Base-by-base conservation (phyloP, 2,888 invertebrate species). In the Allophyes oxyacanthae region DNA sequence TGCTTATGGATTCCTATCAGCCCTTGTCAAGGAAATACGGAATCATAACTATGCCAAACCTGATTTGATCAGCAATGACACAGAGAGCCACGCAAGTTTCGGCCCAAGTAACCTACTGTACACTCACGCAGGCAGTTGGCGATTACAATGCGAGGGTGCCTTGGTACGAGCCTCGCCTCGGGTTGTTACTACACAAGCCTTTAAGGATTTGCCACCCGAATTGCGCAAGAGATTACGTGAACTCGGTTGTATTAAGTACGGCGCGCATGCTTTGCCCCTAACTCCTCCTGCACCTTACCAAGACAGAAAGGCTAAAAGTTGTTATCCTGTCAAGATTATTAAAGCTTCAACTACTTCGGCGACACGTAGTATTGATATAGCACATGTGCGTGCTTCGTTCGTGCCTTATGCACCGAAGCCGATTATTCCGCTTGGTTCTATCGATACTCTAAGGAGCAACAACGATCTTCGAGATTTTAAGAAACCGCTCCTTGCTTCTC, bases 1-100 rank as follows among this genome's bases (percentile, higher is more conserved):
- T 54, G 96, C 97, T 61, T 98, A 98, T 78, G 93, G 95, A 0
- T 94, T 94, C 20, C 84, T 93, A 7, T 85, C 85, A 6, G 62
- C 68, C 1, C 55, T 87, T 0, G 68, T 84, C 8, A 79, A 76
- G 28, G 84, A 86, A 30, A 74, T 83, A 14, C 77, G 77, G 9
- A 76, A 53, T 25, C 79, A 79, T 11, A 78, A 81, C 0, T 71
- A 71, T 48, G 61, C 81, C 0, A 85, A 83, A 55, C 86, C 86
- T 0, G 90, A 90, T 48, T 73, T 86, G 8, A 77, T 85, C 10
- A 77, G 65, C 10, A 67, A 81, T 46, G 79, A 78, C 40, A 67
- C 65, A 28, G 77, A 79, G 28, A 42, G 32, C 20, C 65, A 68
- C 36, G 78, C 72, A 34, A 42, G 52, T 5, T 62, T 70, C 1